Percentiles rank a stretch among this genome's conserved stretches.
These are phyloP conservation scores for Scolopax bukidnonensis DNA, from an alignment of 2,797 vertebrate genomes.

Conservation along the genomic window DNA sequence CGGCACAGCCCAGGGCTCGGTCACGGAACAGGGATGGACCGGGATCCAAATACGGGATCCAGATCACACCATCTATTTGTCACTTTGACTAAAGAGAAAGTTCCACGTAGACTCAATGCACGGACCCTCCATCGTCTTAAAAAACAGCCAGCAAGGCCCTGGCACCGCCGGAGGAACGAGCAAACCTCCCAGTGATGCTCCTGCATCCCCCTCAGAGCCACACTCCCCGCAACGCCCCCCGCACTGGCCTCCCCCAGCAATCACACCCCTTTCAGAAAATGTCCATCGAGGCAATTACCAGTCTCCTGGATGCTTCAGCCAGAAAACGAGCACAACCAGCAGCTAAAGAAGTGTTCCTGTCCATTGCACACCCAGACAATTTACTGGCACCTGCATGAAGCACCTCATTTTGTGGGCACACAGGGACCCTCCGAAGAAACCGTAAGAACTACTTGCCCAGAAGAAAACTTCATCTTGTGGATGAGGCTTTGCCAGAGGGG, in stretches of 20 bases:
- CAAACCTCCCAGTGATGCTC: background rate
- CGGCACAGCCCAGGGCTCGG: background rate
- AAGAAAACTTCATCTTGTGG: background rate
- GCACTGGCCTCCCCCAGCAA: background rate
- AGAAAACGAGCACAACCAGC: background rate
- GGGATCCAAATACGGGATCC: background rate
- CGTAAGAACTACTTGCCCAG: background rate
- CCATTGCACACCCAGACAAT: background rate
- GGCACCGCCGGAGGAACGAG: background rate
- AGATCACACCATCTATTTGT: background rate
- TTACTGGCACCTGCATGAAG: background rate
- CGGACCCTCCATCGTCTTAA: background rate
- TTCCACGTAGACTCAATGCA: background rate
- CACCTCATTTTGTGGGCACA: background rate
- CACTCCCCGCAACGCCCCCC: rapidly evolving
- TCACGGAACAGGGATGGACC: background rate
- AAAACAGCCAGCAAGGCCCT: background rate
- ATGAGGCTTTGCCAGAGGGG: background rate
- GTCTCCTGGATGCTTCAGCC: background rate
- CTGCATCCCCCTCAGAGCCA: background rate
- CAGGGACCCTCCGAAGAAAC: rapidly evolving
- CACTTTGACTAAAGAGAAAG: background rate
- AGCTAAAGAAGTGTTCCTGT: background rate
- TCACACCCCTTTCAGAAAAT: background rate
- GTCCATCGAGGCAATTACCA: background rate